Evolutionary conservation across 64 coral and sea anemone species (phyloP), one percentile per base, ranked within the genome.

Genomic region (Stichodactyla mertensii): DNA sequence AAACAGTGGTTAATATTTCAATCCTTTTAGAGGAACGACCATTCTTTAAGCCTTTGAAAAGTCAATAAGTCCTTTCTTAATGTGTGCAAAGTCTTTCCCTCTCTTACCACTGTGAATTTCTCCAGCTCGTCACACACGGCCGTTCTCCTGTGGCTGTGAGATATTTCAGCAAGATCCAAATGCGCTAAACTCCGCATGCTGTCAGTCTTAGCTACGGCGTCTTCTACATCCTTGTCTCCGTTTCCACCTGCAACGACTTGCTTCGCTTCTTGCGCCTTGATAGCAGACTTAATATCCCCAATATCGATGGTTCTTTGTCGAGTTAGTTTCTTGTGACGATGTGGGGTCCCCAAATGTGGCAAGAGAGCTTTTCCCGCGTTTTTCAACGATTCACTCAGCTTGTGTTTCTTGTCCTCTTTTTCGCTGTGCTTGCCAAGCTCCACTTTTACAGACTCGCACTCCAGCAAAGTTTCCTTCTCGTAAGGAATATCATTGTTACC

Each of bases 41-140:
- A 74, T 74, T 74, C 69, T 31, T 74, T 74, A 74, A 74, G 69
- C 69, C 69, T 74, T 23, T 74, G 69, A 74, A 74, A 74, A 28
- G 69, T 74, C 69, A 74, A 74, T 74, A 74, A 74, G 24, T 74
- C 69, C 69, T 74, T 74, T 74, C 69, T 74, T 31, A 74, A 27
- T 31, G 69, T 31, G 69, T 74, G 69, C 2, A 74, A 74, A 74
- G n/a, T 74, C 24, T 74, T 74, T 10, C 69, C 69, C 12, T 74
- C 24, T 10, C 69, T 74, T 3, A 74, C 69, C 6, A 74, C 69
- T 9, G 69, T 74, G 69, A 74, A 74, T 12, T 74, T 74, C 12
- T 74, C 69, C n/a, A 74, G 9, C 69, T 74, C 69, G 10, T 74
- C 69, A 74, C 69, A 74, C 4, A 31, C 24, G 1, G 69, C 69